phyloP scores from a whole-genome alignment of 92 coral and sea anemone species.

The Phenganax stokvisi region DNA sequence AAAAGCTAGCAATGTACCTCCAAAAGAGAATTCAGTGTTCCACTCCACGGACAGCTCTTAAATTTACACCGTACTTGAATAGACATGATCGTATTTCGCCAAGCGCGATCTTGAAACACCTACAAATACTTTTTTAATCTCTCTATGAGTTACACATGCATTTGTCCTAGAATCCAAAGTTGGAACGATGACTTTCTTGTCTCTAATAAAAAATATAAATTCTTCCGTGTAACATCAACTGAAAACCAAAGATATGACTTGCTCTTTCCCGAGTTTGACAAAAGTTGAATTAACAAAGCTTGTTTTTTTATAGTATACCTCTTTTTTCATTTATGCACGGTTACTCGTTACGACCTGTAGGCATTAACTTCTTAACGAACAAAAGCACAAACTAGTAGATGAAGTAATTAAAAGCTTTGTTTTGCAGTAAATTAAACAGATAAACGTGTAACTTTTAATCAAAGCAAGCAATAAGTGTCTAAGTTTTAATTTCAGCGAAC shows the following conservation, averaged over 20 bases:
- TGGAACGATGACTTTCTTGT: too few species aligned
- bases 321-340: background rate
- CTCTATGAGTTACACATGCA: background rate
- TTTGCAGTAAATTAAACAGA: background rate
- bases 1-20: conserved; percentile 8
- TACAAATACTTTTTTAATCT: background rate
- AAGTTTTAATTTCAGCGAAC: background rate
- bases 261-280: too few species aligned
- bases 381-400: background rate
- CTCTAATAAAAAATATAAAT: too few species aligned
- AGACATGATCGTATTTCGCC: conserved; percentile 43
- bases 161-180: too few species aligned
- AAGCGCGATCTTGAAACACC: conserved; percentile 38
- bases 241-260: too few species aligned
- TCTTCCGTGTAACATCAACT: too few species aligned
- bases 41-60: conserved; percentile 37
- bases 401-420: conserved; percentile 35
- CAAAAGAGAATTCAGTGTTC: conserved; percentile 25
- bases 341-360: background rate
- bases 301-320: background rate
- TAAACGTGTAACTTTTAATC: conserved; percentile 21
- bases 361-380: background rate
- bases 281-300: background rate
- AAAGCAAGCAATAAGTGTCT: background rate
- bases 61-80: conserved; percentile 31